A percentile compares a stretch with the other conserved stretches of the same genome.
phyloP scores from a whole-genome alignment of 2,797 vertebrate species.

The Mycteria americana region DNA sequence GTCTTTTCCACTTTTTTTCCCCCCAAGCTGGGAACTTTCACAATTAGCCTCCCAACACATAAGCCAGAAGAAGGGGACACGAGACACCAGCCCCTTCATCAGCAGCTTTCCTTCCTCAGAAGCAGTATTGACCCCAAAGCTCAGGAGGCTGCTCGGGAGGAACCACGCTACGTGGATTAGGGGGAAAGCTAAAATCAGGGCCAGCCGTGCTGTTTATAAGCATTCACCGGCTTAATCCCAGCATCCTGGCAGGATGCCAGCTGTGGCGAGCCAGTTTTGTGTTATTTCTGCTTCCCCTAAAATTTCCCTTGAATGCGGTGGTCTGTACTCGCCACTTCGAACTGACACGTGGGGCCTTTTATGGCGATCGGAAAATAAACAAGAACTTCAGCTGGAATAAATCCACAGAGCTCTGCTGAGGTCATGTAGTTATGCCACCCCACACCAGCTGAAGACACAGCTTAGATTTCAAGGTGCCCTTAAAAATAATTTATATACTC shows the following conservation, averaged over 20 bases:
- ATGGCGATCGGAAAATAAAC: not conserved
- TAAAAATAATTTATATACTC: not conserved
- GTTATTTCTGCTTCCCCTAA: not conserved
- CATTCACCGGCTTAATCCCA: not conserved
- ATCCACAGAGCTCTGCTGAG: not conserved
- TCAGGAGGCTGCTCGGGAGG: not conserved
- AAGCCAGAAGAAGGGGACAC: not conserved
- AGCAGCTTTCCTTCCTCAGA: not conserved
- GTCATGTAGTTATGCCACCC: not conserved
- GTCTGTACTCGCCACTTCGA: not conserved
- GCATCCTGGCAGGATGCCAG: not conserved
- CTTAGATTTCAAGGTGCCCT: not conserved
- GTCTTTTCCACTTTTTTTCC: not conserved
- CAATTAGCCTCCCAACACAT: not conserved
- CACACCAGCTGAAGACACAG: not conserved
- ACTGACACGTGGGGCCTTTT: rapidly evolving
- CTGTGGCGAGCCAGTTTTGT: rapidly evolving
- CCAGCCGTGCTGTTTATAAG: not conserved
- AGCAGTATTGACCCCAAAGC: not conserved
- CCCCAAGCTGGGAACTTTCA: not conserved
- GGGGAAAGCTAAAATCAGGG: not conserved
- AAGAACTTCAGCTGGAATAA: not conserved
- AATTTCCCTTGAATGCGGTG: not conserved
- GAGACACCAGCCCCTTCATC: not conserved
- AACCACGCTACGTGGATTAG: not conserved